Evolutionary conservation across 2,888 invertebrate genomes (phyloP), one percentile per base, ranked within the genome.

Genomic region (Orchesellides sinensis): DNA sequence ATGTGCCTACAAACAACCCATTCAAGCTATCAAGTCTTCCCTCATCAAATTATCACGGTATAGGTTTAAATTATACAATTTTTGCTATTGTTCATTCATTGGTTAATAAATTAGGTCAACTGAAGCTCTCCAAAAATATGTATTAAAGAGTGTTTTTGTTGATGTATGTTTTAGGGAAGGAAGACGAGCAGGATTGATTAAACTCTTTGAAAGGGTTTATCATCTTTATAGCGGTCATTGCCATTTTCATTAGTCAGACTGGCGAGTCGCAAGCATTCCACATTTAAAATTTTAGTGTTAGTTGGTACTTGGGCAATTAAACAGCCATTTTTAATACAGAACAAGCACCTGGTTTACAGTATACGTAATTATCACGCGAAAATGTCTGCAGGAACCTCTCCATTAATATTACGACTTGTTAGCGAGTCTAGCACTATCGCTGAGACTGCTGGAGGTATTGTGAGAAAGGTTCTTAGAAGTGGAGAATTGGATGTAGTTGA

Each of bases 401-500:
- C 95, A 56, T 90, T 96, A 81, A 90, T 96, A 88, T 92, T 95
- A 86, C 92, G 93, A 83, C 89, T 96, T 77, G 91, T 96, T 69
- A 95, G 96, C 47, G 94, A 95, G 14, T 95, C 96, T 29, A 94
- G 95, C 27, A 93, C 93, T 54, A 95, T 95, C 29, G 96, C 97
- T 0, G 93, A 93, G 87, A 92, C 94, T 88, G 97, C 98, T 85
- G 98, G 97, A 0, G 93, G 93, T 91, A 97, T 98, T 83, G 96
- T 98, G 65, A 92, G 97, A 86, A 97, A 98, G 92, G 93, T 98
- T 56, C 94, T 98, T 93, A 94, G 93, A 87, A 93, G 94, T 89
- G 98, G 98, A 54, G 95, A 97, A 89, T 91, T 98, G 54, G 96
- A 95, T 73, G 97, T 98, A 88, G 93, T 98, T 14, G 96, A 98